Percentiles rank a stretch among this genome's conserved stretches.
Evolutionary conservation across 2,797 vertebrate genomes (phyloP).

Genomic region (Chanos chanos): DNA sequence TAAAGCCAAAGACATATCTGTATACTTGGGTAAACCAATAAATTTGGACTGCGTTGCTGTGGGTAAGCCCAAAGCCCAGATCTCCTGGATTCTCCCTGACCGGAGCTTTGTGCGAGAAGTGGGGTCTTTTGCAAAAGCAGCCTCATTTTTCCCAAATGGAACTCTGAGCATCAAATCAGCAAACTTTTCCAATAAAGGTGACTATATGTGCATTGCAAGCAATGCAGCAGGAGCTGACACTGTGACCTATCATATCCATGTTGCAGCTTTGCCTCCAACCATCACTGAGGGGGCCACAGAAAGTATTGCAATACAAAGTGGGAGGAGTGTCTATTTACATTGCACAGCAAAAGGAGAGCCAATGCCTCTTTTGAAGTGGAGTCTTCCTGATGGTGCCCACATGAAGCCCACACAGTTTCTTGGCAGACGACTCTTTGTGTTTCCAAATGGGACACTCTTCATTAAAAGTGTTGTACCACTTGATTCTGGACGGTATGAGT

Average conservation of each 20-base stretch:
- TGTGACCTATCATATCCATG: slow-evolving; percentile 71
- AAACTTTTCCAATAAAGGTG: slow-evolving; percentile 74
- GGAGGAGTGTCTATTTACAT: slow-evolving; percentile 66
- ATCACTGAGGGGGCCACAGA: slow-evolving; percentile 63
- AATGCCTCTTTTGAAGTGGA: slow-evolving; percentile 68
- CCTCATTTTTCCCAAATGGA: slow-evolving; percentile 69
- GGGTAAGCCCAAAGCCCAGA: slow-evolving; percentile 71
- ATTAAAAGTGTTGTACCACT: slow-evolving; percentile 58
- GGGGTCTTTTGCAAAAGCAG: slow-evolving; percentile 39
- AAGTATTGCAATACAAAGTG: slow-evolving; percentile 58
- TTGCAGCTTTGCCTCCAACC: slow-evolving; percentile 71
- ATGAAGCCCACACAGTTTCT: slow-evolving; percentile 74
- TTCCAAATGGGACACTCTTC: slow-evolving; percentile 75
- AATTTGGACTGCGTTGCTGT: slow-evolving; percentile 66
- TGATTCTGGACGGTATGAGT: slow-evolving; percentile 74
- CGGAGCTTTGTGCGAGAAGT: slow-evolving; percentile 66
- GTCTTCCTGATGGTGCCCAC: slow-evolving; percentile 60
- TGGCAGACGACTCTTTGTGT: slow-evolving; percentile 70
- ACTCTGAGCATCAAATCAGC: slow-evolving; percentile 66
- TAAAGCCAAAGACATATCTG: slow-evolving; percentile 54
- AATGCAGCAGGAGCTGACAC: slow-evolving; percentile 78
- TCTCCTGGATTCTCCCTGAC: slow-evolving; percentile 80
- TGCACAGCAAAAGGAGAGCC: slow-evolving; percentile 75
- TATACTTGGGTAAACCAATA: slow-evolving; percentile 64
- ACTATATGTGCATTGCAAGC: slow-evolving; percentile 79